Evolutionary conservation across 2,888 invertebrate species (phyloP).

Genomic region (Chrysomela aeneicollis): DNA sequence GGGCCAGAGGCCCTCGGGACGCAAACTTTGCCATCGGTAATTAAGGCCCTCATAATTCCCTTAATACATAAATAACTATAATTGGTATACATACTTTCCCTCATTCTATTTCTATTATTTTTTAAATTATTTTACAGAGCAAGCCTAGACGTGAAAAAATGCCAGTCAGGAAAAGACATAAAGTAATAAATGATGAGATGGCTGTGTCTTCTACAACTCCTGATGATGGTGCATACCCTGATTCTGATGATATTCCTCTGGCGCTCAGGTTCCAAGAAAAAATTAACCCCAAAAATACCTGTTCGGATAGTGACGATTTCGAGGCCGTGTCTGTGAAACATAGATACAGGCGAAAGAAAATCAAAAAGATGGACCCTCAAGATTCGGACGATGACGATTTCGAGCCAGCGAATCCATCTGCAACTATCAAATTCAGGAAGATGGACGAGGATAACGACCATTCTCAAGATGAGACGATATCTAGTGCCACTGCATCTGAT

Average conservation of each 20-base stretch:
- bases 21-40: no score
- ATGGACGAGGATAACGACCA: constrained; percentile 10
- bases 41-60: no score
- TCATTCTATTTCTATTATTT: no score
- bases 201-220: constrained; percentile 42
- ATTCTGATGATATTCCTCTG: constrained; percentile 10
- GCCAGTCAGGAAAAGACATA: constrained; percentile 15
- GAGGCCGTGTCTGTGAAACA: neutral
- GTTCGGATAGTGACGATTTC: neutral
- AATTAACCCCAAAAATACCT: neutral
- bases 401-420: constrained; percentile 14
- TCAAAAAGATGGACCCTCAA: neutral
- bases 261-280: neutral
- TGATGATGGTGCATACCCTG: constrained; percentile 20
- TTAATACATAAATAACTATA: no score
- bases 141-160: constrained; percentile 4
- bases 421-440: constrained; percentile 29
- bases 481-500: constrained; percentile 29
- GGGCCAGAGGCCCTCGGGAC: no score
- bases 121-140: neutral
- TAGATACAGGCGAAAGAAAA: constrained; percentile 19
- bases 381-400: constrained; percentile 21
- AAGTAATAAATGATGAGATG: constrained; percentile 39
- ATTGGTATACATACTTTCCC: no score
- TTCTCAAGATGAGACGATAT: constrained; percentile 34